These are phyloP conservation scores for Acanthosepion lycidas DNA, from an alignment of 2,888 invertebrate species.

Conservation along the genomic window DNA sequence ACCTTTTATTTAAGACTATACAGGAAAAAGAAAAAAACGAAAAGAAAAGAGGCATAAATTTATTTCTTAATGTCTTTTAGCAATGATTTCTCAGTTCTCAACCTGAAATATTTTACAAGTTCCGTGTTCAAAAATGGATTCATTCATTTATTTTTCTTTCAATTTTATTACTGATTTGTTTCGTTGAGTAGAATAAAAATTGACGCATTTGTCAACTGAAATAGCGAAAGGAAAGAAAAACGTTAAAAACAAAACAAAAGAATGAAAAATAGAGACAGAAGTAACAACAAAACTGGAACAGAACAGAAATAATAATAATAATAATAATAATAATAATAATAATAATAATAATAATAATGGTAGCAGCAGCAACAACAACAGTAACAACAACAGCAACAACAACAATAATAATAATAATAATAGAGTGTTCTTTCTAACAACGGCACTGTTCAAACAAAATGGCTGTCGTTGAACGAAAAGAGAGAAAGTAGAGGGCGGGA, in stretches of 20 bases:
- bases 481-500: not conserved
- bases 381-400: not conserved
- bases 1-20: too few relatives aligned
- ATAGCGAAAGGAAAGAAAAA: not conserved
- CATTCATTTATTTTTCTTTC: too few relatives aligned
- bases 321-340: not conserved
- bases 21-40: too few relatives aligned
- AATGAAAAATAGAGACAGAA: too few relatives aligned
- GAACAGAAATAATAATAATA: not conserved
- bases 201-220: not conserved
- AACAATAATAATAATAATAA: not conserved
- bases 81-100: too few relatives aligned
- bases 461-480: not conserved
- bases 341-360: slow-evolving; percentile 33
- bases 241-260: not conserved
- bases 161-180: too few relatives aligned
- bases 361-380: not conserved
- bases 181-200: not conserved
- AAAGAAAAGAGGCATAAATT: too few relatives aligned
- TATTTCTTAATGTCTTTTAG: too few relatives aligned
- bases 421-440: not conserved
- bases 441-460: not conserved
- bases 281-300: too few relatives aligned
- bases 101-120: too few relatives aligned
- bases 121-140: too few relatives aligned